Evolutionary conservation across 2,797 vertebrate genomes (phyloP), one percentile per base, ranked within the genome.

Genomic region (Ctenopoma multispine): DNA sequence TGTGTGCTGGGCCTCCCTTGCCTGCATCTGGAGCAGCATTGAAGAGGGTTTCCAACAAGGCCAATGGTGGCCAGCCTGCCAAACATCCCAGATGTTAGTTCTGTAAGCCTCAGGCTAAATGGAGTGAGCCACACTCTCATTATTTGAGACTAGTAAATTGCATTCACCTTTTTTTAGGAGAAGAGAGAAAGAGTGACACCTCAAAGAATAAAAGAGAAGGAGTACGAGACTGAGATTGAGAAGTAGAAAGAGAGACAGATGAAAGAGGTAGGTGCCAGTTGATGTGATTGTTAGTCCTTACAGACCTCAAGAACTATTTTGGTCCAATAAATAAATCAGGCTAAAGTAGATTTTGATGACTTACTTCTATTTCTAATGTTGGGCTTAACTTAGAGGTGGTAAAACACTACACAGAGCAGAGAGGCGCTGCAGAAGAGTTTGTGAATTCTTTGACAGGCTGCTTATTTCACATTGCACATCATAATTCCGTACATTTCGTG

Each of bases 81-180:
- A 99, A 97, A 95, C 95, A 95, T 93, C 95, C 97, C 97, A 99
- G 97, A 99, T 99, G 97, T 99, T 98, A 94, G 95, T 96, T 96
- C 96, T 97, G 97, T 97, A 96, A 94, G 97, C 96, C 96, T 94
- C 92, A 72, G 97, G 97, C 97, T 96, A 98, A 97, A 97, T 96
- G 95, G 96, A 96, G 96, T 94, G 94, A 96, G 94, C 94, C 95
- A 95, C 95, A 93, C 96, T 94, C 96, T 97, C 95, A 97, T 98
- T 99, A 98, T 94, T 96, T 96, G 96, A 93, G 93, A 95, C 95
- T 95, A 95, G 95, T 96, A 96, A 96, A 96, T 95, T 93, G 80
- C 89, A 88, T 89, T 82, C 84, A 84, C 77, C 83, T 76, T 74
- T 75, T n/a, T 67, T 75, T 69, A 56, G 18, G 29, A 61, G 38